Conservation (phyloP, 2,113 vertebrate species). For the Daphoenositta chrysoptera region DNA sequence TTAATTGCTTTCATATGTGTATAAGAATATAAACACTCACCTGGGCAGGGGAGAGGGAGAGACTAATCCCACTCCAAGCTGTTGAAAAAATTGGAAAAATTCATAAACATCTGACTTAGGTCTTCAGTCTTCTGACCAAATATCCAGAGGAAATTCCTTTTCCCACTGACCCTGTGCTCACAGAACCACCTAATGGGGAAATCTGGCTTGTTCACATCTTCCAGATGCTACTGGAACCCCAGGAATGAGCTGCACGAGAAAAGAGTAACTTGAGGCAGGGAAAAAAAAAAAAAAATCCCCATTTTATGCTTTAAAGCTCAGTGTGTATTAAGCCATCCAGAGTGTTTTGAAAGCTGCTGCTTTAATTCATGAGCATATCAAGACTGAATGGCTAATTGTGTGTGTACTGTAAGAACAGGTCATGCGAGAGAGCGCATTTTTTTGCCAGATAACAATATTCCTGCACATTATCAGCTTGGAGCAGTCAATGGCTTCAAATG, state of each 20-base stretch:
- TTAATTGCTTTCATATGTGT: not conserved
- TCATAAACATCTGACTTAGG: not conserved
- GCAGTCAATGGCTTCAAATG: not conserved
- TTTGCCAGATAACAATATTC: conserved; percentile 22
- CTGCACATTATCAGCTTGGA: conserved; percentile 5
- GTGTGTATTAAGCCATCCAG: not conserved
- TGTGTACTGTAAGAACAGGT: conserved; percentile 19
- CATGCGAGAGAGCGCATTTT: conserved; percentile 10
- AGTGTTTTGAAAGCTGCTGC: not conserved
- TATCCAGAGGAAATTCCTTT: not conserved
- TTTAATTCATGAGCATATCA: conserved; percentile 20
- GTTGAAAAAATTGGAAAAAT: not conserved
- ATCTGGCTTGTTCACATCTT: not conserved
- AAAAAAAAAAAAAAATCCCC: too few relatives aligned
- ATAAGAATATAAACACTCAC: not conserved
- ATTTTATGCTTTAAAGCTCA: not conserved
- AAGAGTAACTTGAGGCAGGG: not conserved
- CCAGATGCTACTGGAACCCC: not conserved
- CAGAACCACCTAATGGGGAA: not conserved
- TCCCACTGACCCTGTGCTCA: not conserved
- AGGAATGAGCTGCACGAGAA: not conserved
- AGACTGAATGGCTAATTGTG: conserved; percentile 30
- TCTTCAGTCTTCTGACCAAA: not conserved
- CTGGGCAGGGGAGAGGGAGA: not conserved
- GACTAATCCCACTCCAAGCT: not conserved